phyloP scores from a whole-genome alignment of 2,113 vertebrate genomes.

The Rhabdomys dilectus region DNA sequence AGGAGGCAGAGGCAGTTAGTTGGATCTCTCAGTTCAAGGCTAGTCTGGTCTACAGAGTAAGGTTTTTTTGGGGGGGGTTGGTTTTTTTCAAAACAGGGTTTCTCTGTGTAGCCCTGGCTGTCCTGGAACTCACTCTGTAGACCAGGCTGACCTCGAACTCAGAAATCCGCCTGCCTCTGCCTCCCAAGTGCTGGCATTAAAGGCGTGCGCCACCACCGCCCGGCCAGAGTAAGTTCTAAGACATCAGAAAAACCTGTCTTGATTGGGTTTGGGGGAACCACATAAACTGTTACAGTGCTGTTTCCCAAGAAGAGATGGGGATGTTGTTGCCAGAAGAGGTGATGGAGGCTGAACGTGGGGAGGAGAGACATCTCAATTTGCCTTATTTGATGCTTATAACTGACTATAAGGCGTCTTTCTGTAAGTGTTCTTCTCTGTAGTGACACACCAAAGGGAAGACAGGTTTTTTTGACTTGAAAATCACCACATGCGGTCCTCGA shows the following conservation, averaged over 20 bases:
- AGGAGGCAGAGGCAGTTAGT: background rate
- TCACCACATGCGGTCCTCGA: background rate
- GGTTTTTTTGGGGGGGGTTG: too few species aligned
- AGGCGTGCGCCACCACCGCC: too few species aligned
- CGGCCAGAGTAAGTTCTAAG: background rate
- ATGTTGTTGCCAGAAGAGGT: background rate
- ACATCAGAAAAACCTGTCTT: background rate
- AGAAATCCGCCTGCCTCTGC: too few species aligned
- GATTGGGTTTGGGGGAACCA: too few species aligned
- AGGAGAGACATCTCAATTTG: background rate
- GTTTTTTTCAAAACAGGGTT: too few species aligned
- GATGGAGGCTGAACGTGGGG: background rate
- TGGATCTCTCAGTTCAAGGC: background rate
- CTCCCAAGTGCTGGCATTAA: too few species aligned
- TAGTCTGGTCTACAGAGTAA: background rate
- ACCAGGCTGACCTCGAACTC: too few species aligned
- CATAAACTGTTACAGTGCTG: background rate
- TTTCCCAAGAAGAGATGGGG: background rate
- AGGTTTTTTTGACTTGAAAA: slow-evolving; percentile 32
- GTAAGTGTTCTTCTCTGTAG: background rate
- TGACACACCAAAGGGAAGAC: background rate
- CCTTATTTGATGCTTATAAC: background rate
- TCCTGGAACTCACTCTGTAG: too few species aligned
- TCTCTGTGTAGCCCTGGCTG: too few species aligned
- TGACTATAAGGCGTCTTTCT: background rate